Evolutionary conservation across 1,140 invertebrate genomes (phyloP), one percentile per base, ranked within the genome.

Genomic region (Temnothorax longispinosus): DNA sequence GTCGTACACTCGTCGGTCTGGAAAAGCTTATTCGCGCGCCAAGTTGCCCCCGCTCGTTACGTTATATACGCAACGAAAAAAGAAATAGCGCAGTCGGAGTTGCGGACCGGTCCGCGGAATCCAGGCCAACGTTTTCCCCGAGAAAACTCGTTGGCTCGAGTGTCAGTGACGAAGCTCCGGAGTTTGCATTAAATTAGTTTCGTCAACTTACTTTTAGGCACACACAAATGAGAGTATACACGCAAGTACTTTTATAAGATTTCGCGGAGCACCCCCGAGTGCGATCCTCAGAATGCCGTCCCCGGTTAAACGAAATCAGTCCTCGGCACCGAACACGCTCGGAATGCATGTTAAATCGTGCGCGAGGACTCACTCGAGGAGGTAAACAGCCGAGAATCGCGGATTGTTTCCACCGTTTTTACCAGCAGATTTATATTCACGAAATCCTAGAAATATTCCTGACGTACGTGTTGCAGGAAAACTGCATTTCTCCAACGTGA

Each of bases 151-250:
- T 21, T 32, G 64, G 77, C 35, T 21, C 44, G n/a, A 84, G 69
- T 50, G 21, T 35, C 44, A n/a, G 74, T 67, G 50, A 56, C 52
- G 56, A 50, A 86, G 54, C 47, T 52, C 15, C 38, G 35, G 52
- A 52, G 56, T 75, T 75, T 32, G 58, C 58, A 50, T 86, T 80
- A 80, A 86, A 86, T 86, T 88, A 86, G 67, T 75, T 86, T 60
- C 56, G 67, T 56, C 69, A 80, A 80, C 67, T 86, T 86, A 86
- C 44, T 74, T 74, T 60, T 56, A 64, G 52, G 44, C 62, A 21
- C 41, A 21, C 41, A 27, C 54, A 74, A 84, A 84, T 75, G 56
- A 75, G 41, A 60, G 52, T 27, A 27, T 27, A 27, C 27, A 27
- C 41, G 18, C 58, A 11, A 27, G 35, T 18, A 44, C 38, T 78